Evolutionary conservation across 1,140 invertebrate species (phyloP), one percentile per base, ranked within the genome.

Genomic region (Augochlora pura): DNA sequence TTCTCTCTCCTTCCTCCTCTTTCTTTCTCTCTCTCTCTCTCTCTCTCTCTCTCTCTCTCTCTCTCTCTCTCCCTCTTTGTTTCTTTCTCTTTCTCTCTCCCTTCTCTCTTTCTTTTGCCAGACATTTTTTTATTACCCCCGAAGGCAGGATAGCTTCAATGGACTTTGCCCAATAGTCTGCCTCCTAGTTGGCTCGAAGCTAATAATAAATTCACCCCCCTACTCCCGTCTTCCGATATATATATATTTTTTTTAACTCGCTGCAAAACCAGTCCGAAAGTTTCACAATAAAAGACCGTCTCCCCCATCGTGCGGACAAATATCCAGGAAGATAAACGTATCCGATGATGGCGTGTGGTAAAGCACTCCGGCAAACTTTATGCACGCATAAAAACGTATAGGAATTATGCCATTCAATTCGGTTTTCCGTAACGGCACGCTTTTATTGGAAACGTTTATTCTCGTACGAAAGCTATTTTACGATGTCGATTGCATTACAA

Each of bases 141-240:
- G 80, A 81, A 84, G 85, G 86, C 82, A 85, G 85, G 64, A 84
- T 89, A 91, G 83, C 91, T 91, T 91, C 87, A 91, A 92, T 92
- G 89, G 89, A 91, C 88, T 90, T 89, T 86, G 87, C 84, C 88
- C 86, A 89, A 91, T 88, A 89, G 88, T 69, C 85, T 79, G 84
- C 80, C 91, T 88, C 85, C 87, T 82, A 83, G 83, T 87, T 81
- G 84, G 83, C 79, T 77, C 80, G 77, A 59, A 86, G 87, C 89
- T 90, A 91, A 91, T 90, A 90, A 90, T 90, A 91, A 91, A 91
- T 91, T 86, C 74, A 77, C 66, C 69, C 62, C 62, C 75, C 81
- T 52, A 54, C 54, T 7, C 54, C 5, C 54, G 54, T n/a, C 60
- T 82, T 74, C 32, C 70, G 64, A 68, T 79, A 86, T 87, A 42